A percentile compares a stretch with the other conserved stretches of the same genome.
phyloP scores from a whole-genome alignment of 92 coral and sea anemone species.

The Actinostola sp. region DNA sequence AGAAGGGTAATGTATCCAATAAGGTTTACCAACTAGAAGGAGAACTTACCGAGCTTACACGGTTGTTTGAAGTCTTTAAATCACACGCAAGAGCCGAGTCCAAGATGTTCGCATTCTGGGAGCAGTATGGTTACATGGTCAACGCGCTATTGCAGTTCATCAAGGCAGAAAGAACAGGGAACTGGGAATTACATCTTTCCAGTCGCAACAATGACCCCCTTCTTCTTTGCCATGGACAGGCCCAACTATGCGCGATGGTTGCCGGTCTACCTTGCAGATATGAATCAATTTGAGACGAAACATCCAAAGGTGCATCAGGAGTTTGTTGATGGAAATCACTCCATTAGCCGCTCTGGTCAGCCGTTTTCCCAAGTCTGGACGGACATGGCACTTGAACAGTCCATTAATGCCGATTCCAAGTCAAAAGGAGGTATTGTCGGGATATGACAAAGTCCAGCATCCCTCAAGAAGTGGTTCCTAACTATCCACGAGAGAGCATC shows the following conservation, averaged over 20 bases:
- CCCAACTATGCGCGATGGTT: conserved; percentile 63
- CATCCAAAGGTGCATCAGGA: conserved; percentile 42
- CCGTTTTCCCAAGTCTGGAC: conserved; percentile 61
- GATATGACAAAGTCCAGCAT: conserved; percentile 38
- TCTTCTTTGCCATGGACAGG: conserved; percentile 66
- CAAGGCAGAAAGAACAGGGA: conserved; percentile 58
- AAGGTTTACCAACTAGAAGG: too few species aligned
- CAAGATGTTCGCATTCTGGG: conserved; percentile 53
- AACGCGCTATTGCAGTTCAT: conserved; percentile 48
- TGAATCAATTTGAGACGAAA: conserved; percentile 32
- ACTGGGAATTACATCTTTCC: conserved; percentile 55
- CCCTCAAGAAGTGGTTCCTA: conserved; percentile 60
- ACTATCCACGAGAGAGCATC: conserved; percentile 53
- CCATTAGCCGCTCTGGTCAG: conserved; percentile 31
- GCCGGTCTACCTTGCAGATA: conserved; percentile 52
- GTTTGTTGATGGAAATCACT: conserved; percentile 35
- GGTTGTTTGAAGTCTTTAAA: too few species aligned
- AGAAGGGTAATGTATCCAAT: too few species aligned
- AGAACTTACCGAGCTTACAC: too few species aligned
- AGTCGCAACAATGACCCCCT: conserved; percentile 36
- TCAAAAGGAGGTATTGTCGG: conserved; percentile 54
- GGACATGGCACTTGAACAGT: conserved; percentile 66
- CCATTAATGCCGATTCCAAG: conserved; percentile 58
- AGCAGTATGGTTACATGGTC: conserved; percentile 39
- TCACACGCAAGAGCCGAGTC: neutral